A percentile compares a stretch with the other conserved stretches of the same genome.
phyloP scores from a whole-genome alignment of 2,888 invertebrate species.

The Zelleria hepariella region DNA sequence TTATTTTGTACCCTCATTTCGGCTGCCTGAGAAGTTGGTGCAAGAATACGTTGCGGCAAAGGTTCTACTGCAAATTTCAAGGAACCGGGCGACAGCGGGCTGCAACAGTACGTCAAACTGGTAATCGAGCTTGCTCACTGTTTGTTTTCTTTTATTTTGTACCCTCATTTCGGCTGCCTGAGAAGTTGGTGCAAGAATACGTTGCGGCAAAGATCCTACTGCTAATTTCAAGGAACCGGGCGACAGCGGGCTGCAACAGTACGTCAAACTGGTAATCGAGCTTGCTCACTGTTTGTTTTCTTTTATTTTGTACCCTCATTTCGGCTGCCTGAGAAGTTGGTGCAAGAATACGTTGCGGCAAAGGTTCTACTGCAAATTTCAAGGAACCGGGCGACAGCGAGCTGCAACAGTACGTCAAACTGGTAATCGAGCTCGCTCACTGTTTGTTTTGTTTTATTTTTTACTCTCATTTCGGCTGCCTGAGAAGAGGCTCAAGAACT shows the following conservation, averaged over 20 bases:
- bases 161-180: not conserved
- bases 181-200: too few relatives aligned
- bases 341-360: too few relatives aligned
- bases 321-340: too few relatives aligned
- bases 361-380: too few relatives aligned
- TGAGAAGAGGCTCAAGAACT: too few relatives aligned
- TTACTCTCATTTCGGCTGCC: too few relatives aligned
- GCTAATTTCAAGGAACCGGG: constrained; percentile 40
- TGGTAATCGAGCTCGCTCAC: constrained; percentile 41
- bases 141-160: not conserved
- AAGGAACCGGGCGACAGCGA: constrained; percentile 47
- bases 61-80: too few relatives aligned
- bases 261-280: constrained; percentile 54
- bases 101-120: constrained; percentile 58
- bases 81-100: constrained; percentile 44
- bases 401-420: constrained; percentile 54
- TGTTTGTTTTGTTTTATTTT: not conserved
- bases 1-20: too few relatives aligned
- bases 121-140: constrained; percentile 22
- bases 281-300: not conserved
- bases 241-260: constrained; percentile 53
- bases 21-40: too few relatives aligned
- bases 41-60: too few relatives aligned
- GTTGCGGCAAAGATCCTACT: too few relatives aligned
- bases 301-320: too few relatives aligned